phyloP scores from a whole-genome alignment of 2,113 vertebrate genomes.

The Lophius piscatorius region DNA sequence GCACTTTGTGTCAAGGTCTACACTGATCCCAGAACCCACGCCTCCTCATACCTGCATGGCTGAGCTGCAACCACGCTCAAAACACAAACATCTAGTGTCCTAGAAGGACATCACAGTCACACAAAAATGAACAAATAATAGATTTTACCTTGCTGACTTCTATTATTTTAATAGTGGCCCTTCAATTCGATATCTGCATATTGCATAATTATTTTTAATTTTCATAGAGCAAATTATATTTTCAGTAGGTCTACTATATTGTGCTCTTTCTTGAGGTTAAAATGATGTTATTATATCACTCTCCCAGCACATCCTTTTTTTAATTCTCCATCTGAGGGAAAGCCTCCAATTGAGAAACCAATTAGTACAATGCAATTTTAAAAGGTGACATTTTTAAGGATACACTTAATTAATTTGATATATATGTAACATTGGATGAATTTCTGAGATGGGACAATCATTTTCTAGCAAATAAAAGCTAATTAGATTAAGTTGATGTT shows the following conservation, averaged over 20 bases:
- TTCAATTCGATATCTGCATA: too few species aligned
- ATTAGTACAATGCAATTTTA: neutral
- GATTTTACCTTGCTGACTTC: too few species aligned
- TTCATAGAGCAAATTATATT: too few species aligned
- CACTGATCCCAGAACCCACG: conserved; percentile 39
- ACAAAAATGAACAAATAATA: too few species aligned
- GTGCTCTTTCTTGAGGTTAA: neutral
- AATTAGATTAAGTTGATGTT: neutral
- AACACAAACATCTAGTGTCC: conserved; percentile 2
- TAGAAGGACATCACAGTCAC: neutral
- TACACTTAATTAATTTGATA: conserved; percentile 3
- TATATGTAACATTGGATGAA: neutral
- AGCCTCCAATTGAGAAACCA: neutral
- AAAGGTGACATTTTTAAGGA: neutral
- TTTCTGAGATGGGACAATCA: neutral
- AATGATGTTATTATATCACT: too few species aligned
- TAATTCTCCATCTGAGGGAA: neutral
- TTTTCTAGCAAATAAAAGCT: conserved; percentile 6
- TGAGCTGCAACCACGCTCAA: conserved; percentile 10
- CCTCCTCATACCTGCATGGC: conserved; percentile 29
- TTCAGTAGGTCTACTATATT: too few species aligned
- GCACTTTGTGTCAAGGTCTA: conserved; percentile 61
- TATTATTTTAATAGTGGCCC: too few species aligned
- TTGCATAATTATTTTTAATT: too few species aligned
- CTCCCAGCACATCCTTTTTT: too few species aligned